Percentiles rank a stretch among this genome's conserved stretches.
Conservation (phyloP, 2,888 invertebrate genomes). For the Pegoplata infirma region DNA sequence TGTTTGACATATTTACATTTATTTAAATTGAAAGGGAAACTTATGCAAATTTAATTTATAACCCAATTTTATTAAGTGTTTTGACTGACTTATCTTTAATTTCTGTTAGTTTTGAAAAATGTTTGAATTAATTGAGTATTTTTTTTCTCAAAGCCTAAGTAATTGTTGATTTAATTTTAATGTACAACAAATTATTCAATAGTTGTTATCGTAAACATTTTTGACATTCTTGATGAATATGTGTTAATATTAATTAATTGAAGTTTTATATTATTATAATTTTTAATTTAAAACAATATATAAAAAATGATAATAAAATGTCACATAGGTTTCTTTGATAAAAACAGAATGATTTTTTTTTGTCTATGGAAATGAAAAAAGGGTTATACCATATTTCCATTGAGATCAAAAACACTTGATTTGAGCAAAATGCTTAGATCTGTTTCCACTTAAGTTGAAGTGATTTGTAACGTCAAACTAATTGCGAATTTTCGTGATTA, state of each 20-base stretch:
- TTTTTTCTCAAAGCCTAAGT: not conserved
- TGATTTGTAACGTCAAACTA: too few relatives aligned
- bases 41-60: conserved; percentile 44
- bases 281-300: too few relatives aligned
- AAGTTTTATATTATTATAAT: not conserved
- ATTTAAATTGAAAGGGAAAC: conserved; percentile 10
- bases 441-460: too few relatives aligned
- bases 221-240: conserved; percentile 29
- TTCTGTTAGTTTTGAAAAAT: not conserved
- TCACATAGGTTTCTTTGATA: too few relatives aligned
- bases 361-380: too few relatives aligned
- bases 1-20: not conserved
- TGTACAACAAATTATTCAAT: conserved; percentile 18
- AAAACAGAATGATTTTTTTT: too few relatives aligned
- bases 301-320: too few relatives aligned
- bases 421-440: too few relatives aligned
- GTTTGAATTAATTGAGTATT: conserved; percentile 9
- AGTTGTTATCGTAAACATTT: conserved; percentile 25
- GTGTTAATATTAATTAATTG: conserved; percentile 22
- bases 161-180: not conserved
- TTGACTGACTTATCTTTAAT: conserved; percentile 14
- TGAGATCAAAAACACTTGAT: too few relatives aligned
- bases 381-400: too few relatives aligned
- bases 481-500: too few relatives aligned
- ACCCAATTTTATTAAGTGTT: conserved; percentile 46